A percentile compares a stretch with the other conserved stretches of the same genome.
phyloP scores from a whole-genome alignment of 2,113 vertebrate genomes.

The Romanogobio albipinnatus region DNA sequence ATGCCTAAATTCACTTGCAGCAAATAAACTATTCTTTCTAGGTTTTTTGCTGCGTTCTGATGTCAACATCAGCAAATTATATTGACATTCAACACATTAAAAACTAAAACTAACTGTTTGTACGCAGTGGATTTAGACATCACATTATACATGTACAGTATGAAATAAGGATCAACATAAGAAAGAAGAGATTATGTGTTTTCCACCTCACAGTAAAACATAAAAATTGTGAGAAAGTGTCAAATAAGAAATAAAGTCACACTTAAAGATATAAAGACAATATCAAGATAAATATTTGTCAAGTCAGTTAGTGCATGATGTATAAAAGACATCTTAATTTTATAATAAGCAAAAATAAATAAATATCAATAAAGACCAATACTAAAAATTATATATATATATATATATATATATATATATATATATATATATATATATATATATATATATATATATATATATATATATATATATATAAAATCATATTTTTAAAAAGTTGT shows the following conservation, averaged over 20 bases:
- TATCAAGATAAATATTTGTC: no score
- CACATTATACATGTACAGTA: background rate
- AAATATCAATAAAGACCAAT: no score
- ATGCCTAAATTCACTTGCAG: constrained; percentile 9
- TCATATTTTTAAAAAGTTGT: no score
- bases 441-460: no score
- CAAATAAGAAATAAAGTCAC: background rate
- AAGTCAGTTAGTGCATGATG: no score
- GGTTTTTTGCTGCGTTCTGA: background rate
- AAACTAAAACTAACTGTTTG: background rate
- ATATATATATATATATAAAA: no score
- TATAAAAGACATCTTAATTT: no score
- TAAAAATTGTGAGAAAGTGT: background rate
- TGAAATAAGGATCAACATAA: background rate
- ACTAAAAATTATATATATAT: no score
- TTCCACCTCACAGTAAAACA: background rate
- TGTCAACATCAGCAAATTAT: background rate
- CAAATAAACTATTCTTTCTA: background rate
- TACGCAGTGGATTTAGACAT: background rate
- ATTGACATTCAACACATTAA: background rate
- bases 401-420: no score
- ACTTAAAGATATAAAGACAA: no score
- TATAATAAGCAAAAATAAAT: no score
- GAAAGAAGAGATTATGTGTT: background rate
- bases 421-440: no score